Evolutionary conservation across 2,113 vertebrate species (phyloP).

Genomic region (Platycercus adscitus): DNA sequence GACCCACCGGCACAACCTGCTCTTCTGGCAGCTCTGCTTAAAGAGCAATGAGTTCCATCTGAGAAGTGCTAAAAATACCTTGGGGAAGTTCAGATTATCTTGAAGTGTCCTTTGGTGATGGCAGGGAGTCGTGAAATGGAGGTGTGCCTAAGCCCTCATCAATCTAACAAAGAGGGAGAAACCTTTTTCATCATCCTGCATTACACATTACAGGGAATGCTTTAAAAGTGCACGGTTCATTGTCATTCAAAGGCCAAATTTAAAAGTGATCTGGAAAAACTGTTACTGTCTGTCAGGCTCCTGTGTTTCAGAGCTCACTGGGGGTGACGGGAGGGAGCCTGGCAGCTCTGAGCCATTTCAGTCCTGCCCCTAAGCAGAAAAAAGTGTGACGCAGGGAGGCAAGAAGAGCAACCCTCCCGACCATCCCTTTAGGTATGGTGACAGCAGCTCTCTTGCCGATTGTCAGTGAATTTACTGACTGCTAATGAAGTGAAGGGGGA

Average conservation of each 20-base stretch:
- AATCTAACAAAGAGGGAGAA: background rate
- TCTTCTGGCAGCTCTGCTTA: background rate
- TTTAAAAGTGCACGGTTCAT: background rate
- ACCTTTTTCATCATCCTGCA: background rate
- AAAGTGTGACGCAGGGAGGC: fast-evolving
- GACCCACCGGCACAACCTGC: background rate
- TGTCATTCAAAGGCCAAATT: conserved; percentile 1
- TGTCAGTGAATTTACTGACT: conserved; percentile 47
- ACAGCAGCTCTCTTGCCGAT: conserved; percentile 15
- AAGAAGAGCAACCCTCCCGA: background rate
- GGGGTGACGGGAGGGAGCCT: background rate
- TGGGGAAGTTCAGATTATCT: background rate
- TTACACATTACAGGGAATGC: background rate
- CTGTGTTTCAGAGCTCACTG: background rate
- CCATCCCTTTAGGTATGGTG: background rate
- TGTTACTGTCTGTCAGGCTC: background rate
- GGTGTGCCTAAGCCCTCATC: background rate
- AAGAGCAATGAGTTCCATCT: background rate
- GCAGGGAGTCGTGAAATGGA: background rate
- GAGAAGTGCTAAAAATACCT: background rate
- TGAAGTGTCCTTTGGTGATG: background rate
- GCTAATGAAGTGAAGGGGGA: conserved; percentile 26
- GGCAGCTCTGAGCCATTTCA: background rate
- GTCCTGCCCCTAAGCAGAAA: background rate
- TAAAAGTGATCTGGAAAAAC: background rate